Base-by-base conservation (phyloP, 1,140 invertebrate genomes). In the Drosophila ogumai region DNA sequence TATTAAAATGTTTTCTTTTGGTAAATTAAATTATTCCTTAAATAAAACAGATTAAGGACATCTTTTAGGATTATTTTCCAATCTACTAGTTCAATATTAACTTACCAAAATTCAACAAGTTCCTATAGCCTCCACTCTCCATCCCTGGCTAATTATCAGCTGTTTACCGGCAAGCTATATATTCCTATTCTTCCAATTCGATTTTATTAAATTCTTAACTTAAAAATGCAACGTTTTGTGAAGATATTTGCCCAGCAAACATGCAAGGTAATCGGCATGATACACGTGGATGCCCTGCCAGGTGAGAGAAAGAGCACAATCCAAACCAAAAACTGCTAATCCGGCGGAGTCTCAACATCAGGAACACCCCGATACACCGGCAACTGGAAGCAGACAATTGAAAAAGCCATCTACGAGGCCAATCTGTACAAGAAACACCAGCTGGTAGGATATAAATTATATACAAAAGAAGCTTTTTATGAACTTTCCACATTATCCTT, bases 231-330 rank as follows among this genome's bases (percentile, higher is more conserved):
- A 31, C 72, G 85, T 25, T 94, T 94, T 60, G 31, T 76, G 6
- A 80, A 88, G 55, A 31, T 94, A 55, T 94, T 94, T 72, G 79
- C 80, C 3, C 85, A 91, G 57, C 64, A 68, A 22, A 91, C 79
- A 88, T 93, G 93, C 79, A 93, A 94, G 57, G 91, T 96, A 46
- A 95, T 97, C 88, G 96, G 95, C 67, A 97, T 97, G 96, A 94
- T 97, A 75, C 96, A 97, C 86, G 94, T 96, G 2, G 93, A 92
- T 75, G 94, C 96, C 22, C 91, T 96, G 52, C 96, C 96, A 92
- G 96, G 96, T 95, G 92, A 75, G 56, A 12, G 22, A 46, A 65
- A 28, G 12, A 59, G 44, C 25, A 3, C 40, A 56, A 25, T 12
- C 4, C 9, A 31, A 60, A 25, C 9, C 19, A 25, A 43, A 49